Evolutionary conservation across 2,888 invertebrate species (phyloP), one percentile per base, ranked within the genome.

Genomic region (Dermolepida albohirtum): DNA sequence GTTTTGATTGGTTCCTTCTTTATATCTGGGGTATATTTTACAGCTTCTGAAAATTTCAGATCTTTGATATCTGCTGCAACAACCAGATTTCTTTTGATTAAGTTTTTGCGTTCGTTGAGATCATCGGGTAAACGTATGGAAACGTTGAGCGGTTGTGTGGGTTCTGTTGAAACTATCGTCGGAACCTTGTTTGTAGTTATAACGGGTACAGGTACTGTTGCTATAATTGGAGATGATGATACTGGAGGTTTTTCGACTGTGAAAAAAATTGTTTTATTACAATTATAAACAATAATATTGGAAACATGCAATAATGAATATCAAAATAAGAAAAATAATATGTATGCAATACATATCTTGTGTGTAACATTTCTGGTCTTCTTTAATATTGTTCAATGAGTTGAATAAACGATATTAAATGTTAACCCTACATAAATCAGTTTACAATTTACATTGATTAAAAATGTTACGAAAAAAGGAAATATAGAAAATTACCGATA

Each of bases 51-150:
- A 57, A 74, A 78, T 69, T 78, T 78, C 11, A 73, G 51, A 12
- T 69, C 69, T 67, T 78, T 79, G 12, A 74, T 70, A 27, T 80
- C 79, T 10, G 75, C 51, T 10, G 73, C 64, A 2, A 71, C 68
- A 8, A 78, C 78, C 55, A 78, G 64, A 64, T 81, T 79, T 14
- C 81, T 76, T 71, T 83, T 83, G 55, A 83, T 82, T n/a, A 83
- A 72, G 73, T 81, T 83, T 72, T 83, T 82, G 29, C 83, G 75
- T 71, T 83, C 83, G 65, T 80, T 82, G n/a, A 83, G 74, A 59
- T 84, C 83, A 57, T 83, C 83, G 0, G 83, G 82, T 50, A 84
- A 71, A 39, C 82, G 78, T 50, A 84, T 83, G 0, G 83, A 83
- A 8, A 84, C 83, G 68, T 83, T 84, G 16, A 84, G 70, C 0